Percentiles rank a stretch among this genome's conserved stretches.
phyloP scores from a whole-genome alignment of 2,113 vertebrate genomes.

The Microtus richardsoni region DNA sequence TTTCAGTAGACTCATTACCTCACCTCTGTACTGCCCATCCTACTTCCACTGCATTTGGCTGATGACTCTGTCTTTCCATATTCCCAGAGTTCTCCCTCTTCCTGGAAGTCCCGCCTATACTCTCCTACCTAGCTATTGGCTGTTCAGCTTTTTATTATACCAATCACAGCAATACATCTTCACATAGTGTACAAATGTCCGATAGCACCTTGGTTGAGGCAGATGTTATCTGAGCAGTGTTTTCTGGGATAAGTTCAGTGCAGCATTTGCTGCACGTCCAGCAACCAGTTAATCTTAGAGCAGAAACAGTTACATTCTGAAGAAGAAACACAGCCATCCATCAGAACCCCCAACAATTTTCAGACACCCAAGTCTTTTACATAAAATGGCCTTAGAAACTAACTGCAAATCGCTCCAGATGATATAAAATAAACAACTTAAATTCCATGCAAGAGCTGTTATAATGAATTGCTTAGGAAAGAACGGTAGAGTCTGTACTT shows the following conservation, averaged over 20 bases:
- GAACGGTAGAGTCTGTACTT: neutral
- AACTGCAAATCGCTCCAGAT: neutral
- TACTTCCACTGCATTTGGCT: neutral
- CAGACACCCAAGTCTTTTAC: neutral
- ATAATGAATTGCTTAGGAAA: neutral
- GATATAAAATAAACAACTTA: neutral
- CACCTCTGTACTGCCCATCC: neutral
- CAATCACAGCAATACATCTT: neutral
- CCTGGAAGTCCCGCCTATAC: neutral
- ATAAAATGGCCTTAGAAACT: neutral
- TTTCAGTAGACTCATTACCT: accelerated
- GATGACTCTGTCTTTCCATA: neutral
- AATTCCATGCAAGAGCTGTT: neutral
- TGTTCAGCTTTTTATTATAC: neutral
- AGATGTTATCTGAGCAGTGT: neutral
- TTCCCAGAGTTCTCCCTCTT: neutral
- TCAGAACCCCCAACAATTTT: neutral
- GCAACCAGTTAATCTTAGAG: neutral
- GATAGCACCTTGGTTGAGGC: constrained; percentile 6
- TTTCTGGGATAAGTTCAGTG: constrained; percentile 30
- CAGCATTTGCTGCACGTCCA: constrained; percentile 2
- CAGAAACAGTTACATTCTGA: neutral
- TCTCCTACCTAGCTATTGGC: neutral
- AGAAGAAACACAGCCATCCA: neutral
- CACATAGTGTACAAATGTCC: neutral